Base-by-base conservation (phyloP, 2,888 invertebrate genomes). In the Mesorhabditis spiculigera region DNA sequence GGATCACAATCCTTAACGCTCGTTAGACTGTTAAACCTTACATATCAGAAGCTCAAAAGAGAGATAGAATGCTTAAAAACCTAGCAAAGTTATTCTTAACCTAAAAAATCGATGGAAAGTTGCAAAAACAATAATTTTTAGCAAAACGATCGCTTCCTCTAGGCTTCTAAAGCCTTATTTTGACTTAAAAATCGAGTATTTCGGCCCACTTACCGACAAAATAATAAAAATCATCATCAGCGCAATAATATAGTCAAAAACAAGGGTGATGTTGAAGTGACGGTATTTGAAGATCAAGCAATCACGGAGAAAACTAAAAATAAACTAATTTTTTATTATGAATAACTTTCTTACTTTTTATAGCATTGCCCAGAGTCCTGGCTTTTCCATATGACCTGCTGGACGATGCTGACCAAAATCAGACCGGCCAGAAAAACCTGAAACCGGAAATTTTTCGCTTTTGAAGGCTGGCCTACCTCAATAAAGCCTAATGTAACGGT, bases 201-300 rank as follows among this genome's bases (percentile, higher is more conserved):
- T 8, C n/a, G 8, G 6, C 58, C 41, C 4, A 45, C 78, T 72
- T 70, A 82, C 83, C 41, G 82, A 83, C 64, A 78, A 71, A 5
- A 80, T 67, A 16, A 83, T 80, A 45, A 80, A 73, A 8, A 79
- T 67, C 77, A 83, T 77, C 71, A 82, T 75, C 4, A 82, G 71
- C 6, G 79, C 76, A 28, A 83, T 78, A 16, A 83, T 75, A 70
- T 83, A 83, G 69, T 83, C 83, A 64, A 82, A 80, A 28, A 80
- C 78, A 28, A 83, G 73, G 8, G 81, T 83, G 41, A 83, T 70
- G 67, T 82, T 79, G 74, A 81, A 82, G 65, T 83, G 81, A 43
- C 78, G 74, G 73, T 83, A 81, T 68, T 83, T 77, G 71, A 78
- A 81, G 41, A 80, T 76, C 6, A 82, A 72, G 66, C 83, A 83